Evolutionary conservation across 23 tunicate genomes (phyloP).

Genomic region (Oikopleura dioica): DNA sequence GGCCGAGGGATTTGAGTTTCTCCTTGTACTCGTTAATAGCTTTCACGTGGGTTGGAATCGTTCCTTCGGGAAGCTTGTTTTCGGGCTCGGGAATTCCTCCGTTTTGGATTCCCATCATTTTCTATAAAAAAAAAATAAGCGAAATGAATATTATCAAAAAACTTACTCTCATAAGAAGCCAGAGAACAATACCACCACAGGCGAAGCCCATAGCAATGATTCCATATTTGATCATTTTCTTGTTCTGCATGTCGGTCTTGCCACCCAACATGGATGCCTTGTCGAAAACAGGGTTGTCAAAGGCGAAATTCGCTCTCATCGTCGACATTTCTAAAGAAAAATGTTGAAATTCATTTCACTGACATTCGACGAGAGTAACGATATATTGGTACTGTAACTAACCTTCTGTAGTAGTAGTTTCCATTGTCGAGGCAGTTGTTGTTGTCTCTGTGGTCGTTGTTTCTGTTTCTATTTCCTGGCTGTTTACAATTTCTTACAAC

Average conservation of each 20-base stretch:
- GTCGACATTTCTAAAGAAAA: no score
- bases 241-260: not conserved
- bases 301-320: no score
- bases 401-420: no score
- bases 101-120: not conserved
- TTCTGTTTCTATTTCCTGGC: no score
- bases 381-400: no score
- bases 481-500: no score
- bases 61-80: not conserved
- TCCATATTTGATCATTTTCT: not conserved
- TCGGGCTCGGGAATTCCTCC: not conserved
- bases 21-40: not conserved
- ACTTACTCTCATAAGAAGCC: not conserved
- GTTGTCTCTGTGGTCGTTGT: no score
- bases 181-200: not conserved
- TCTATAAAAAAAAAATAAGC: not conserved
- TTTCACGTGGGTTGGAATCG: not conserved
- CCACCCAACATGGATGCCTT: no score
- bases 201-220: not conserved
- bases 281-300: no score
- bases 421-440: no score
- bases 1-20: not conserved
- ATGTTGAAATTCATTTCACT: no score
- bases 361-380: no score
- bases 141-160: not conserved